phyloP scores from a whole-genome alignment of 1,140 invertebrate genomes.

The Drosophila nebulosa region DNA sequence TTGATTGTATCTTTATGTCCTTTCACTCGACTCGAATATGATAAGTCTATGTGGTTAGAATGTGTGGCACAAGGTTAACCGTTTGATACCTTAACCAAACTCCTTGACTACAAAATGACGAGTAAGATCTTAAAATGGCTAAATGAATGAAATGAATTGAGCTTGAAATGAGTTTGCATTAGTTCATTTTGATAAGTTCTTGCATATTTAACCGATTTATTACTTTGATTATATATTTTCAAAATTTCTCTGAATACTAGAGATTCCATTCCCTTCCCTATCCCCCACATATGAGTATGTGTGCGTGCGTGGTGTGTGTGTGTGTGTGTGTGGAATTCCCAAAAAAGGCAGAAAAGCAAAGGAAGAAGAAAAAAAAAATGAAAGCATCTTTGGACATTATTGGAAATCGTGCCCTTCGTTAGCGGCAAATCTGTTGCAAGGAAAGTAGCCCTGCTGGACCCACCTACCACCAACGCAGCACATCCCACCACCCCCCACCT shows the following conservation, averaged over 20 bases:
- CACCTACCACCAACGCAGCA: neutral
- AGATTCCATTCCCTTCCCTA: no score
- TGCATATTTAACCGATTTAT: no score
- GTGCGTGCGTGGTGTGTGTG: no score
- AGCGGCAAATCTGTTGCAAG: slow-evolving; percentile 72
- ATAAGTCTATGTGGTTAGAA: neutral
- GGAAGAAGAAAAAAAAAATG: neutral
- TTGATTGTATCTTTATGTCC: slow-evolving; percentile 9
- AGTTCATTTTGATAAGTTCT: no score
- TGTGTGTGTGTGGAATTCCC: neutral
- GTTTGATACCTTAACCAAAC: neutral
- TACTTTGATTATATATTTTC: no score
- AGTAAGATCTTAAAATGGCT: neutral
- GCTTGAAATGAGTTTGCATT: no score
- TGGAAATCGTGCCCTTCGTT: slow-evolving; percentile 76
- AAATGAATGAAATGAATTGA: neutral
- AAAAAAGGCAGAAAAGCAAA: neutral
- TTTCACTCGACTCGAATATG: neutral
- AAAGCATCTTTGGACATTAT: slow-evolving; percentile 49
- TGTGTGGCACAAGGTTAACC: neutral
- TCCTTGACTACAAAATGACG: neutral
- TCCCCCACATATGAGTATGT: no score
- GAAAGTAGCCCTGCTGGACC: slow-evolving; percentile 49
- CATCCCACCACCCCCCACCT: slow-evolving; percentile 2
- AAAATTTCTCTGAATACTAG: no score